Evolutionary conservation across 2,888 invertebrate species (phyloP), one percentile per base, ranked within the genome.

Genomic region (Ectemnius continuus): DNA sequence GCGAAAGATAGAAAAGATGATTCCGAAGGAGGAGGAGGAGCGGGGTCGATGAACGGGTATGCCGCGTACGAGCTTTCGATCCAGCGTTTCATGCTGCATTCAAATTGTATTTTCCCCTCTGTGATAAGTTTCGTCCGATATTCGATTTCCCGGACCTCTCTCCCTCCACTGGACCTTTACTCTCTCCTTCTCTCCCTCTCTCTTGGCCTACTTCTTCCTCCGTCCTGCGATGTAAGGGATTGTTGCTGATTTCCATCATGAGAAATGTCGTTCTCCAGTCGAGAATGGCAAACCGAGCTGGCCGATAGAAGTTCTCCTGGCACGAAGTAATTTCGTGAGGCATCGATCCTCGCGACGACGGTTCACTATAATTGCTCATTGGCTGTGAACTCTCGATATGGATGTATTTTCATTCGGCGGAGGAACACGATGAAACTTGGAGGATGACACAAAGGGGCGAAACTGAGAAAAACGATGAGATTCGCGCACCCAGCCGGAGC

Each of bases 101-200:
- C 81, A 78, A 86, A 87, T 87, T 82, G 82, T 80, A 76, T 80
- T 79, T 52, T 81, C 65, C 66, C 70, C 47, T 70, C 61, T 69
- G 81, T 79, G 73, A 80, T 79, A 83, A 80, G 66, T 75, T 72
- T 67, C 67, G 66, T 45, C 23, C 78, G 46, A 78, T 80, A 78
- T 78, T 83, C 79, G 67, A 73, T 73, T 71, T 71, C 26, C 63
- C 47, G 57, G 18, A 61, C 56, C 26, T 20, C 23, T 18, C 16
- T n/a, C 13, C 23, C 52, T 14, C 52, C 16, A 47, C 47, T 47
- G 47, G 47, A 11, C 47, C 47, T n/a, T n/a, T 4, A 11, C 1
- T 47, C 47, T 47, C 48, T 14, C 23, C n/a, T n/a, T 14, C 28
- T 14, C 28, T 16, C 60, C 26, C 36, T 60, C 16, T n/a, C 16